Evolutionary conservation across 2,113 vertebrate species (phyloP), one percentile per base, ranked within the genome.

Genomic region (Euleptes europaea): DNA sequence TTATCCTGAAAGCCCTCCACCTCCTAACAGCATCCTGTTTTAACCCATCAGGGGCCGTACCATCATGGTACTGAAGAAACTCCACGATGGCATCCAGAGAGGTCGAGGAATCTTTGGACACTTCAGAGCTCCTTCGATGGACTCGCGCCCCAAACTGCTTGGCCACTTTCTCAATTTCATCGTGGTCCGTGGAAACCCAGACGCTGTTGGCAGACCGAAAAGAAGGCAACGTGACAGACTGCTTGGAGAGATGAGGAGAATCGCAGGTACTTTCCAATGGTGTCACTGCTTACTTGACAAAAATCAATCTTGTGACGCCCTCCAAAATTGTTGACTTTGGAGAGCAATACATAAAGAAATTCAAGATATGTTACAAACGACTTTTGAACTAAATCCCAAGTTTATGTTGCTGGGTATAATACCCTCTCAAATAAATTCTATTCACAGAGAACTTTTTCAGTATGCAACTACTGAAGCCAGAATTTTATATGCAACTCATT

Each of bases 151-250:
- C 97, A 90, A 95, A 98, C 0, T 97, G 92, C 77, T 93, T 94
- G 0, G 98, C 98, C 84, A 98, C 97, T 66, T 95, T 96, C 90
- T 96, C 98, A 14, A 99, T 99, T 51, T 98, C 97, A 57, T 98
- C 97, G 0, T 98, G 97, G 93, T 99, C 99, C 0, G 99, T 99
- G 26, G 98, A 99, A 51, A 99, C 98, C 98, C 99, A 99, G 1
- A 99, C 86, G 40, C 99, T 99, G 90, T 82, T 75, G 47, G 87
- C 57, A 92, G 65, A 91, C 26, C n/a, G n/a, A 63, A 67, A 31
- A 70, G 79, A 3, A 8, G 51, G 67, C 86, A 21, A 79, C 88
- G 83, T 80, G 0, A 88, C 60, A 54, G 80, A 19, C 63, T 40
- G 65, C 6, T 70, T 0, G 19, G 31, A 75, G 42, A 70, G 14